Evolutionary conservation across 1,140 invertebrate species (phyloP).

Genomic region (Lasioglossum albipes): DNA sequence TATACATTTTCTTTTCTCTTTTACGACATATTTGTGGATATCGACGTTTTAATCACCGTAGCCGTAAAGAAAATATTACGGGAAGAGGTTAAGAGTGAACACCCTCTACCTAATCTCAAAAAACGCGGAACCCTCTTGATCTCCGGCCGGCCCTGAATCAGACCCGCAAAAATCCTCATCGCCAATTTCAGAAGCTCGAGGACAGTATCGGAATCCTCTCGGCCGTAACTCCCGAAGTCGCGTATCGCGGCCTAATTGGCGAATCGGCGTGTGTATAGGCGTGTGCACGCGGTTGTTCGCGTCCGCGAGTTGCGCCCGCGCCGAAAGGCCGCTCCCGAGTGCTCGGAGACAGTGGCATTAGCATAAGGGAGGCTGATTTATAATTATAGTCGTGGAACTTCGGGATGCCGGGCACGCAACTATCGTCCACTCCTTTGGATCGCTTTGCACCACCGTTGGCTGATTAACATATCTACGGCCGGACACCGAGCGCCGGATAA

Average conservation of each 20-base stretch:
- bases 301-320: not conserved
- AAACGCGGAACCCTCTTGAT: no score
- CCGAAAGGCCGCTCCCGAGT: slow-evolving; percentile 7
- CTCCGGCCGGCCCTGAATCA: no score
- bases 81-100: no score
- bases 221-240: slow-evolving; percentile 2
- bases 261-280: slow-evolving; percentile 32
- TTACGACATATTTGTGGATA: no score
- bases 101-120: no score
- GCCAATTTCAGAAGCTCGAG: no score
- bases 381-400: slow-evolving; percentile 64
- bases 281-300: slow-evolving; percentile 51
- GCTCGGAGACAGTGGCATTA: slow-evolving; percentile 55
- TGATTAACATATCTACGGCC: slow-evolving; percentile 51
- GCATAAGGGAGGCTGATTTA: slow-evolving; percentile 71
- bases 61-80: no score
- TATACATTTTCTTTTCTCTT: no score
- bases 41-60: no score
- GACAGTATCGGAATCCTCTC: no score
- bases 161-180: no score
- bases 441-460: slow-evolving; percentile 39
- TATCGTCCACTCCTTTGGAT: slow-evolving; percentile 50
- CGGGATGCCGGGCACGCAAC: slow-evolving; percentile 66
- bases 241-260: slow-evolving; percentile 40
- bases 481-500: slow-evolving; percentile 46